Percentiles rank a stretch among this genome's conserved stretches.
phyloP scores from a whole-genome alignment of 2,797 vertebrate species.

The Falco peregrinus region DNA sequence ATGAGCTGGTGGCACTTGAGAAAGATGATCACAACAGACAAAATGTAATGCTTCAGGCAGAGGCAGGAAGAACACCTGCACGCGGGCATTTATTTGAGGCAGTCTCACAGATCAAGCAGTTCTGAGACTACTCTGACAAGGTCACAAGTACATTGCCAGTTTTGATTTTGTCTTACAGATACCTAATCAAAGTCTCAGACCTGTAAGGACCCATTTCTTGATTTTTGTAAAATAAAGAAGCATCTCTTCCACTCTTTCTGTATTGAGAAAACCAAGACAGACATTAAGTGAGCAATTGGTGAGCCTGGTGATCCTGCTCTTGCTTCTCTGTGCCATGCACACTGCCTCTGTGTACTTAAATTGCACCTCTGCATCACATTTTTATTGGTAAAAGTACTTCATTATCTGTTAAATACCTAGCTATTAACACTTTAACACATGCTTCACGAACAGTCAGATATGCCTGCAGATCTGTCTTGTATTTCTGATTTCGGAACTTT shows the following conservation, averaged over 20 bases:
- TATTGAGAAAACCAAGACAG: neutral
- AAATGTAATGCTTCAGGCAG: neutral
- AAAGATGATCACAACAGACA: neutral
- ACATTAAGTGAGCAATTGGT: neutral
- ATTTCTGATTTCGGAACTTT: neutral
- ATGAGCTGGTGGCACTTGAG: neutral
- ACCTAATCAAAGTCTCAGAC: neutral
- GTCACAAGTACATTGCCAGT: neutral
- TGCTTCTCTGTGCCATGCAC: neutral
- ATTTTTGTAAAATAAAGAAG: neutral
- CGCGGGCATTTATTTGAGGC: neutral
- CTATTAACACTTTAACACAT: neutral
- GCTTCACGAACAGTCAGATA: neutral
- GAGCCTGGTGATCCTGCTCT: neutral
- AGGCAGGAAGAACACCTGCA: neutral
- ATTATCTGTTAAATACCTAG: neutral
- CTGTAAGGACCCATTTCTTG: neutral
- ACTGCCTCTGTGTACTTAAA: neutral
- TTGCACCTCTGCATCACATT: neutral
- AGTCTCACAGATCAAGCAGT: neutral
- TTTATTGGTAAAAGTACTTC: neutral
- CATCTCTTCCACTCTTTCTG: neutral
- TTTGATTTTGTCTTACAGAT: neutral
- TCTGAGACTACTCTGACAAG: neutral
- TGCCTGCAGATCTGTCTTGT: neutral